A percentile compares a stretch with the other conserved stretches of the same genome.
phyloP scores from a whole-genome alignment of 1,140 invertebrate species.

The Ceratosolen fusciceps region DNA sequence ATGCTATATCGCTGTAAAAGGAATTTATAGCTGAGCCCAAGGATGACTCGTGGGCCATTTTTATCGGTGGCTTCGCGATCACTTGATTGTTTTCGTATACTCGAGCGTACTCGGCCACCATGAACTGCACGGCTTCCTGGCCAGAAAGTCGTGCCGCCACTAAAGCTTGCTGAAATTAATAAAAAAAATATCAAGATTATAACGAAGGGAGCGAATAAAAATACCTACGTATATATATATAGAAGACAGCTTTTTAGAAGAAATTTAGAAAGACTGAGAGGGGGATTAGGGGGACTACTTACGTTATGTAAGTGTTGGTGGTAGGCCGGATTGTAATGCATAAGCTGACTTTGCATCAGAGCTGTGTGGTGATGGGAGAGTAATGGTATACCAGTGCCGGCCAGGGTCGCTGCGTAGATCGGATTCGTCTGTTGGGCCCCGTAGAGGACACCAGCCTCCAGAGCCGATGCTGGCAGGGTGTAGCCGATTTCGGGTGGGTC shows the following conservation, averaged over 20 bases:
- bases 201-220: too few relatives aligned
- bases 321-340: slow-evolving; percentile 66
- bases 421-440: slow-evolving; percentile 61
- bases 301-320: slow-evolving; percentile 68
- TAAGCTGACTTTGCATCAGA: slow-evolving; percentile 65
- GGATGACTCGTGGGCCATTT: slow-evolving; percentile 62
- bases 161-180: slow-evolving; percentile 58
- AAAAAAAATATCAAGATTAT: not conserved
- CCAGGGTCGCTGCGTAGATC: slow-evolving; percentile 64
- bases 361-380: slow-evolving; percentile 63
- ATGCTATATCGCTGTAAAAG: slow-evolving; percentile 76
- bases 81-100: slow-evolving; percentile 68
- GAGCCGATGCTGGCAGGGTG: slow-evolving; percentile 52
- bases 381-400: slow-evolving; percentile 59
- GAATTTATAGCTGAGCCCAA: slow-evolving; percentile 72
- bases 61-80: slow-evolving; percentile 66
- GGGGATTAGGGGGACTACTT: slow-evolving; percentile 46
- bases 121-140: slow-evolving; percentile 63
- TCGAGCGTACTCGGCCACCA: slow-evolving; percentile 66
- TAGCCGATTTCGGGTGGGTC: slow-evolving; percentile 68
- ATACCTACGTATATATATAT: too few relatives aligned
- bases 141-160: slow-evolving; percentile 63
- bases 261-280: too few relatives aligned
- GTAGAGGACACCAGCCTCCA: slow-evolving; percentile 61
- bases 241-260: too few relatives aligned